Evolutionary conservation across 2,113 vertebrate genomes (phyloP).

Genomic region (Pandion haliaetus): DNA sequence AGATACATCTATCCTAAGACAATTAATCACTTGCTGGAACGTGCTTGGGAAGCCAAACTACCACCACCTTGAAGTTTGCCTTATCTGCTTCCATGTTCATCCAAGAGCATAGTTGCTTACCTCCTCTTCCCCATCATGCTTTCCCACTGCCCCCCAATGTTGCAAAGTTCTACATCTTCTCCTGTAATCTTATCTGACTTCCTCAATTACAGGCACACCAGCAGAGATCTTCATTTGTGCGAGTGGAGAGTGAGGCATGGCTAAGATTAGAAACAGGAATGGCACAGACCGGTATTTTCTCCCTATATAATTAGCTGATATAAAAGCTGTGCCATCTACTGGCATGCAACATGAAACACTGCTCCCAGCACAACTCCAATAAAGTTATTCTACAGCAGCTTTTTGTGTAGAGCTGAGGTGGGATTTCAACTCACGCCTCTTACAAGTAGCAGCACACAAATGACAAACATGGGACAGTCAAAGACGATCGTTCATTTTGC

Average conservation of each 20-base stretch:
- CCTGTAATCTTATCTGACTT: not conserved
- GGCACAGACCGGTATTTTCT: accelerated
- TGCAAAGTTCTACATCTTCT: not conserved
- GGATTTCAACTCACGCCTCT: not conserved
- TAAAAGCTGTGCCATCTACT: constrained; percentile 58
- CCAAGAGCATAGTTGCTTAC: not conserved
- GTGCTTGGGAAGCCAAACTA: not conserved
- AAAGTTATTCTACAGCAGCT: not conserved
- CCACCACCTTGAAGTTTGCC: not conserved
- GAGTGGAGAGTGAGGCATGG: not conserved
- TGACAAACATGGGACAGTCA: not conserved
- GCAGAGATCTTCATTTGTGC: not conserved
- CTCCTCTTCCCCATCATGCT: not conserved
- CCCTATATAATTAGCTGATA: not conserved
- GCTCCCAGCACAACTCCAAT: not conserved
- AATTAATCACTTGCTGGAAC: not conserved
- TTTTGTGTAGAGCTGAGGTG: not conserved
- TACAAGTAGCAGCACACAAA: not conserved
- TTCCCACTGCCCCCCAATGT: not conserved
- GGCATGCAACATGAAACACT: not conserved
- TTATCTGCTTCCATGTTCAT: not conserved
- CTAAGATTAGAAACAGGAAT: not conserved
- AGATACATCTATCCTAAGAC: not conserved
- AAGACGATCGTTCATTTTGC: not conserved
- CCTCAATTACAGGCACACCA: not conserved